Evolutionary conservation across 2,888 invertebrate genomes (phyloP).

Genomic region (Craniophora ligustri): DNA sequence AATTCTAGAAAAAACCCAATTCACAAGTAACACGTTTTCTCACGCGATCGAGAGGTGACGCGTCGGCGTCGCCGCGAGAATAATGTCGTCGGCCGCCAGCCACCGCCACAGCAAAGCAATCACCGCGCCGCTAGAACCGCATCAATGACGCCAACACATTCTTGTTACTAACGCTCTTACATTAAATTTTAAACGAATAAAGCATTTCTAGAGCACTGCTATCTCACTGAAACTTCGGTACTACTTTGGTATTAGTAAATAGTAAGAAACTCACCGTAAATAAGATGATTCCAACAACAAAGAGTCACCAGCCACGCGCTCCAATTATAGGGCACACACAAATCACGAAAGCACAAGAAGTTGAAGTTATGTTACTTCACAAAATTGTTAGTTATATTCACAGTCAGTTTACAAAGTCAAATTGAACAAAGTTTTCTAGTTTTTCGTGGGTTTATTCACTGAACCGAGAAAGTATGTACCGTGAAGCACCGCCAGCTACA

Average conservation of each 20-base stretch:
- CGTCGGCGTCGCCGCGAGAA: constrained; percentile 78
- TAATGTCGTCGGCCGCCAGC: constrained; percentile 76
- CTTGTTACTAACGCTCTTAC: constrained; percentile 53
- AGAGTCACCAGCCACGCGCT: constrained; percentile 88
- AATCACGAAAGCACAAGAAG: constrained; percentile 85
- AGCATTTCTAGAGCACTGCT: constrained; percentile 46
- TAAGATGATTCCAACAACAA: constrained; percentile 87
- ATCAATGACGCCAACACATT: constrained; percentile 80
- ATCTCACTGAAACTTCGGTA: constrained; percentile 43
- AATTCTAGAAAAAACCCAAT: constrained; percentile 74
- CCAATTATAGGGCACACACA: constrained; percentile 87
- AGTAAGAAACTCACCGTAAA: constrained; percentile 81
- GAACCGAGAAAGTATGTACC: constrained; percentile 82
- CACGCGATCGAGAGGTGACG: constrained; percentile 77
- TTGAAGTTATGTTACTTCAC: constrained; percentile 74
- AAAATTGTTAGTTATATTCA: constrained; percentile 73
- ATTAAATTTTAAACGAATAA: constrained; percentile 33
- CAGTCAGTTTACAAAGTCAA: constrained; percentile 73
- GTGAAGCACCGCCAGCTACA: constrained; percentile 87
- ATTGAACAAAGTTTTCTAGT: constrained; percentile 78
- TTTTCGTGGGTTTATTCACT: constrained; percentile 83
- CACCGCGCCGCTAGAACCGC: constrained; percentile 69
- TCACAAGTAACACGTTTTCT: constrained; percentile 74
- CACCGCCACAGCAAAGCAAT: constrained; percentile 70
- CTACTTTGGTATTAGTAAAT: constrained; percentile 59